Conservation (phyloP, 2,113 vertebrate genomes). For the Bubo blakistoni region DNA sequence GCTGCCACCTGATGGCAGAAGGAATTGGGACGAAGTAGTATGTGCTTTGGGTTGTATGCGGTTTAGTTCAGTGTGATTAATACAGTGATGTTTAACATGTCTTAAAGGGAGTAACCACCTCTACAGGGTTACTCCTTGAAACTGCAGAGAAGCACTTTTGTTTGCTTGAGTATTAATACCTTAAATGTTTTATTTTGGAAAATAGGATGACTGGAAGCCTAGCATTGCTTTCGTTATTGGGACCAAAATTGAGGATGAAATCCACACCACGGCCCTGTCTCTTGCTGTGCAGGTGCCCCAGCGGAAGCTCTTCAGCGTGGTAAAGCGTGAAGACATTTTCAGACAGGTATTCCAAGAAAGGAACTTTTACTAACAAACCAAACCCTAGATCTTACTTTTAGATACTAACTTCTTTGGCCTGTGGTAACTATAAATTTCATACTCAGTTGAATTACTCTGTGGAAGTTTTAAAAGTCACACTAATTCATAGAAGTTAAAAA, state of each 20-base stretch:
- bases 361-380: neutral
- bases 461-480: neutral
- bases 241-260: constrained; percentile 70
- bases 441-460: neutral
- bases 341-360: constrained; percentile 73
- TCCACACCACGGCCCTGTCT: constrained; percentile 69
- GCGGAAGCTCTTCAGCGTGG: constrained; percentile 77
- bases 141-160: neutral
- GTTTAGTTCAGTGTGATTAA: neutral
- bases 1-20: constrained; percentile 72
- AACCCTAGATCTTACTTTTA: neutral
- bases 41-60: fast-evolving
- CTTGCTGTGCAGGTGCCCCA: constrained; percentile 75
- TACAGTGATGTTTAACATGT: neutral
- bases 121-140: neutral
- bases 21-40: neutral
- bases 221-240: constrained; percentile 78
- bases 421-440: neutral
- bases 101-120: neutral
- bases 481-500: neutral
- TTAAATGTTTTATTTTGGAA: neutral
- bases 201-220: constrained; percentile 80
- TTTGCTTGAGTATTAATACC: neutral
- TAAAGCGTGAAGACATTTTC: constrained; percentile 71
- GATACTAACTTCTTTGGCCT: neutral